Base-by-base conservation (phyloP, 2,888 invertebrate genomes). In the Agriopis marginaria region DNA sequence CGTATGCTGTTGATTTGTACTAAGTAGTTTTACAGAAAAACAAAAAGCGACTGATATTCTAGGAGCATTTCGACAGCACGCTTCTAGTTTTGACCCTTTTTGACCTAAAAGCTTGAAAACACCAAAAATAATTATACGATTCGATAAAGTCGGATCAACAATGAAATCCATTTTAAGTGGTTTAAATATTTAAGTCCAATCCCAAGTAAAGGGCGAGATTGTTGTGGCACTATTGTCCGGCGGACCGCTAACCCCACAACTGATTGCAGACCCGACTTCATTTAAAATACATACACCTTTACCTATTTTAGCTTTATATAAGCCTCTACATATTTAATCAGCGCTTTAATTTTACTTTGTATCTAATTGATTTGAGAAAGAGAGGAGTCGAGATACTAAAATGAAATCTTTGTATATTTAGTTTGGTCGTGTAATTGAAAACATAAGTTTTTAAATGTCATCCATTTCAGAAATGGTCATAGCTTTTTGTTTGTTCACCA, bases 161-260 rank as follows among this genome's bases (percentile, higher is more conserved):
- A 92, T 91, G 92, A 90, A 94, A 93, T 89, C 92, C 92, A 91
- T 92, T 93, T 58, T 92, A 91, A 90, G 88, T 87, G 87, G 86
- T 89, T 91, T 93, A 92, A 94, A 94, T 94, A 94, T 94, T 94
- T 85, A 94, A 91, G 88, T 90, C 89, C 91, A 93, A 92, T 92
- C 88, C 84, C 85, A 90, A 88, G 89, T 87, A 90, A 92, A 93
- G 93, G 93, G 89, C 89, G 91, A 89, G 89, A 92, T 92, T 91
- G 91, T 91, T 92, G 92, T 90, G 91, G 89, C 88, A 89, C 87
- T 87, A 91, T 91, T 91, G 93, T 92, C 91, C 90, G 88, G 72
- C 83, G 83, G 85, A 87, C 87, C 86, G 86, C 87, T 80, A 87
- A 87, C 88, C 91, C 89, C 88, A 77, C 88, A 84, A 84, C 92